Percentiles rank a stretch among this genome's conserved stretches.
phyloP scores from a whole-genome alignment of 1,140 invertebrate species.

The Polypedilum pembai region DNA sequence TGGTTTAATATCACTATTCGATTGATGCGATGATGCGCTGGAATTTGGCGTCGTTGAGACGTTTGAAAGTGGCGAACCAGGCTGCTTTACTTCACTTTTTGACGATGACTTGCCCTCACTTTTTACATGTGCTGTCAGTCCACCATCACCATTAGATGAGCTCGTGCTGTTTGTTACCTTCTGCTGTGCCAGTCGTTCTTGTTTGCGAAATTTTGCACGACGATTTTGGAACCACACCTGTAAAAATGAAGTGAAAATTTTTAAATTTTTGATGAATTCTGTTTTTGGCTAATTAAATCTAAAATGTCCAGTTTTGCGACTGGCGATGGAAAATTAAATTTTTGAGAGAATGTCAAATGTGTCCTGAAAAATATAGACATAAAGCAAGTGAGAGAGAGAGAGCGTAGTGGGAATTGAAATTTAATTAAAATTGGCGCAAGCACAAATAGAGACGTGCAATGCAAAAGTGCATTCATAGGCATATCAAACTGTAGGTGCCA shows the following conservation, averaged over 20 bases:
- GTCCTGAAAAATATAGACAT: not conserved
- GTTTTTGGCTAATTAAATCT: not conserved
- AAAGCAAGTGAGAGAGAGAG: not conserved
- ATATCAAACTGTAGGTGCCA: not conserved
- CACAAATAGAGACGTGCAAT: not conserved
- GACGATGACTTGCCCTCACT: constrained; percentile 34
- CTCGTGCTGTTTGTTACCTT: constrained; percentile 48
- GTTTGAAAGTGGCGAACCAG: constrained; percentile 43
- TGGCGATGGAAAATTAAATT: not conserved
- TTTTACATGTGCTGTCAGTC: constrained; percentile 36
- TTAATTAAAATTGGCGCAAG: constrained; percentile 11
- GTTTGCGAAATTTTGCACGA: constrained; percentile 86
- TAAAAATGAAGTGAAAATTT: constrained; percentile 38
- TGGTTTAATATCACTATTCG: constrained; percentile 45
- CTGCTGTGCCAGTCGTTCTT: constrained; percentile 76
- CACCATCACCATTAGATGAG: constrained; percentile 31
- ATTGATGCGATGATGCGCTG: constrained; percentile 42
- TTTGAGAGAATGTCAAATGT: too few relatives aligned
- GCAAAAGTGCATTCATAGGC: not conserved
- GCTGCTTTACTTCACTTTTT: constrained; percentile 38
- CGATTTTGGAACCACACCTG: constrained; percentile 95
- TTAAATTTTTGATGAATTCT: constrained; percentile 29
- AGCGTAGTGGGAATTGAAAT: not conserved
- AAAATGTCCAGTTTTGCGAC: not conserved
- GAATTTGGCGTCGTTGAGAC: constrained; percentile 46